These are phyloP conservation scores for Isurus oxyrinchus DNA, from an alignment of 2,113 vertebrate genomes.

Conservation along the genomic window DNA sequence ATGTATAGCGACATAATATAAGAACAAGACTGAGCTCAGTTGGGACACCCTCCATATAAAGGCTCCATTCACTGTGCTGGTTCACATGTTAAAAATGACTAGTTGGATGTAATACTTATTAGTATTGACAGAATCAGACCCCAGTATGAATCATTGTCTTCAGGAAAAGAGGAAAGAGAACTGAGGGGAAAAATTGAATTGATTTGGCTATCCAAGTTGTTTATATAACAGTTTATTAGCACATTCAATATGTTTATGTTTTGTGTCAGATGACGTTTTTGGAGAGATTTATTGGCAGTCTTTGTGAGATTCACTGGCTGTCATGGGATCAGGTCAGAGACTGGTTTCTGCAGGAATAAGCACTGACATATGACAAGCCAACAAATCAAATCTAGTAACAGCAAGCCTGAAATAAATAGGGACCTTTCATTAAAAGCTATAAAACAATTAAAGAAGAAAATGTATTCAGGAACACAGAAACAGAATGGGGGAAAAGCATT, in stretches of 20 bases:
- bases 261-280: background rate
- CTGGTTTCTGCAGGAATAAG: background rate
- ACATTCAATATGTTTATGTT: background rate
- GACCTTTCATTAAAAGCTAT: background rate
- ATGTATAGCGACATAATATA: background rate
- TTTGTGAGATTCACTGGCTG: background rate
- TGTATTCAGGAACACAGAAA: background rate
- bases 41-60: background rate
- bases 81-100: background rate
- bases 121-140: background rate
- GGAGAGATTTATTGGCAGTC: background rate
- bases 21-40: background rate
- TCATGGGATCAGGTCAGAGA: background rate
- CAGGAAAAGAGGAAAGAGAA: background rate
- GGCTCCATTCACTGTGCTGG: background rate
- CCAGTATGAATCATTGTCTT: background rate
- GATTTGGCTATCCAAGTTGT: background rate
- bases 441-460: background rate
- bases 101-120: background rate
- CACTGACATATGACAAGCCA: background rate
- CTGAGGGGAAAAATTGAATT: background rate
- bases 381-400: background rate
- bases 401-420: background rate
- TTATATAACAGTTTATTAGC: background rate
- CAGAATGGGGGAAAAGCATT: background rate